Evolutionary conservation across 1,140 invertebrate species (phyloP), one percentile per base, ranked within the genome.

Genomic region (Camponotus floridanus): DNA sequence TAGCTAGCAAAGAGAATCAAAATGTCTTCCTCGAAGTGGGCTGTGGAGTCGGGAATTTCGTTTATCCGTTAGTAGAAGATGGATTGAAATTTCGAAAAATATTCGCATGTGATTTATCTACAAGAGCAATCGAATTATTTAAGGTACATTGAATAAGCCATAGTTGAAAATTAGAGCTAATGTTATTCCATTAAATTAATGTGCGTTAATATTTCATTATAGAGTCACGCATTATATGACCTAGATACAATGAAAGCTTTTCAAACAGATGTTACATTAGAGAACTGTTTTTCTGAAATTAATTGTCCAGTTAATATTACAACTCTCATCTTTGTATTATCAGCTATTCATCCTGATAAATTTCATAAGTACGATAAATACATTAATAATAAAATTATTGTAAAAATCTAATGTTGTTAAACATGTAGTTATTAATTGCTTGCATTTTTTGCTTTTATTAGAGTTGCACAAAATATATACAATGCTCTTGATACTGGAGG

Each of bases 41-140:
- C 0, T 99, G 99, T 95, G 99, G 99, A 7, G 99, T 99, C 65
- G 99, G 99, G 0, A 99, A 99, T 95, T 98, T 99, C 92, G 96
- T 99, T 68, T 99, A 98, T 95, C 99, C 99, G 0, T 93, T 99
- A 55, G 92, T 99, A 4, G 97, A 98, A 93, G 98, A 98, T 91
- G 96, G 97, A 45, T 94, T 96, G 62, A 92, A 96, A 0, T 96
- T 96, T 91, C 96, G 97, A 33, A 97, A 96, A 91, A 97, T 99
- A 89, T 98, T 98, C 94, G 98, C 98, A 5, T 99, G 99, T 95
- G 99, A 99, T 96, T 97, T 99, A 92, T 99, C 99, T 8, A 97
- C 97, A 48, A 96, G 97, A 95, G 99, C 99, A 2, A 95, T 99
- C 1, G 97, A 99, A 1, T 97, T 99, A 92, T 97, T 99, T 0